Percentiles rank a stretch among this genome's conserved stretches.
phyloP scores from a whole-genome alignment of 1,140 invertebrate species.

The Theocolax elegans region DNA sequence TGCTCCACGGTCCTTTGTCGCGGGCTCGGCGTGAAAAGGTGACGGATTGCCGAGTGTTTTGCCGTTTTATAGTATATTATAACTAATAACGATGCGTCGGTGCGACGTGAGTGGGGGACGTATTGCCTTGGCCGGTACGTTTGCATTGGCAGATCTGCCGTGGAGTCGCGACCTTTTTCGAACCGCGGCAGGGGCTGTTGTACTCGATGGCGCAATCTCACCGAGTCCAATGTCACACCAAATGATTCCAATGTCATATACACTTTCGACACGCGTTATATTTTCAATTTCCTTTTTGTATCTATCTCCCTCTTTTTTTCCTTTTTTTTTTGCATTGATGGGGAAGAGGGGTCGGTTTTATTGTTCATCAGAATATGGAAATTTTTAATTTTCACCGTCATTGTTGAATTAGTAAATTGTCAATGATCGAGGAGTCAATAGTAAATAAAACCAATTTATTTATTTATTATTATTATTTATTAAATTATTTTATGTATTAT shows the following conservation, averaged over 20 bases:
- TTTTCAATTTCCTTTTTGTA: no score
- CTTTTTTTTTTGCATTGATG: no score
- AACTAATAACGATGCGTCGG: slow-evolving; percentile 59
- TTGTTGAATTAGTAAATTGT: no score
- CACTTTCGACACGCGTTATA: background rate
- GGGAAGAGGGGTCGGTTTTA: no score
- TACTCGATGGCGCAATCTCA: slow-evolving; percentile 26
- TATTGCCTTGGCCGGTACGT: slow-evolving; percentile 65
- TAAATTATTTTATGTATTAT: no score
- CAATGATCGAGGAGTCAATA: no score
- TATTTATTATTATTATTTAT: no score
- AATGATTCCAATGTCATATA: background rate
- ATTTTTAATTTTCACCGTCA: no score
- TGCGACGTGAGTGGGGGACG: slow-evolving; percentile 37
- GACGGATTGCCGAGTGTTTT: slow-evolving; percentile 55
- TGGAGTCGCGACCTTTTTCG: slow-evolving; percentile 62
- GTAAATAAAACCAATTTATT: no score
- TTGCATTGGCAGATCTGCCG: slow-evolving; percentile 67
- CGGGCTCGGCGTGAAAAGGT: slow-evolving; percentile 39
- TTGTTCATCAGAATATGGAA: no score
- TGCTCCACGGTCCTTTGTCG: slow-evolving; percentile 18
- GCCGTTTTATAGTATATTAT: slow-evolving; percentile 69
- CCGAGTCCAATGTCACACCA: slow-evolving; percentile 57
- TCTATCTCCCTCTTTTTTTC: no score
- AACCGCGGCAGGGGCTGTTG: slow-evolving; percentile 21